Percentiles rank a stretch among this genome's conserved stretches.
These are phyloP conservation scores for Erythrolamprus reginae DNA, from an alignment of 2,113 vertebrate genomes.

Conservation along the genomic window DNA sequence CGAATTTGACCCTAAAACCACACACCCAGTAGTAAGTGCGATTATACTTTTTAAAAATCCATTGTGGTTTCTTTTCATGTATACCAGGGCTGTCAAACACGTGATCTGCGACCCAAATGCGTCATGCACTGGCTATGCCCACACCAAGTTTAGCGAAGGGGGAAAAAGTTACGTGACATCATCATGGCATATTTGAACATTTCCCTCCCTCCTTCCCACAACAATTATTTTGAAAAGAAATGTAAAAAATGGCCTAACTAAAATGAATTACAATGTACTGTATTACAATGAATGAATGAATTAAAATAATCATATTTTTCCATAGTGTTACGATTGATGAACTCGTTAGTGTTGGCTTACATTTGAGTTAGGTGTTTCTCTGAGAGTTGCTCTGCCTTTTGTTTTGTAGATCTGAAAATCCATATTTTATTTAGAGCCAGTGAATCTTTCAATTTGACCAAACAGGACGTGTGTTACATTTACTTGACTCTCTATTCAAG, in stretches of 20 bases:
- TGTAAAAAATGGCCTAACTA: neutral
- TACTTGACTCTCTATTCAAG: neutral
- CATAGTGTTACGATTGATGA: neutral
- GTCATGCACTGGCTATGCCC: no score
- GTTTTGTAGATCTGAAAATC: neutral
- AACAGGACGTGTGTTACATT: neutral
- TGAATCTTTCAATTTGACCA: neutral
- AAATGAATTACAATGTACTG: neutral
- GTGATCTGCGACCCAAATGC: no score
- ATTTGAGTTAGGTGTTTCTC: neutral
- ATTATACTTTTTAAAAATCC: neutral
- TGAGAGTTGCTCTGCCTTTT: neutral
- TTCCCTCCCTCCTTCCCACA: neutral
- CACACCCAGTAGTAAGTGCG: conserved; percentile 86
- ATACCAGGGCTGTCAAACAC: neutral
- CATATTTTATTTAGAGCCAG: neutral
- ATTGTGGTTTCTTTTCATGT: neutral
- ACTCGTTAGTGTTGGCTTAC: neutral
- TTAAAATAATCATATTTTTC: neutral
- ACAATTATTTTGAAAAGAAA: neutral
- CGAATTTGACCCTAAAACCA: conserved; percentile 87
- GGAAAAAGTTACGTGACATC: no score
- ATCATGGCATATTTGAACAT: neutral
- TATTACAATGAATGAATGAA: no score
- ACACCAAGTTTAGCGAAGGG: no score